Evolutionary conservation across 1,140 invertebrate species (phyloP).

Genomic region (Helicorthomorpha holstii): DNA sequence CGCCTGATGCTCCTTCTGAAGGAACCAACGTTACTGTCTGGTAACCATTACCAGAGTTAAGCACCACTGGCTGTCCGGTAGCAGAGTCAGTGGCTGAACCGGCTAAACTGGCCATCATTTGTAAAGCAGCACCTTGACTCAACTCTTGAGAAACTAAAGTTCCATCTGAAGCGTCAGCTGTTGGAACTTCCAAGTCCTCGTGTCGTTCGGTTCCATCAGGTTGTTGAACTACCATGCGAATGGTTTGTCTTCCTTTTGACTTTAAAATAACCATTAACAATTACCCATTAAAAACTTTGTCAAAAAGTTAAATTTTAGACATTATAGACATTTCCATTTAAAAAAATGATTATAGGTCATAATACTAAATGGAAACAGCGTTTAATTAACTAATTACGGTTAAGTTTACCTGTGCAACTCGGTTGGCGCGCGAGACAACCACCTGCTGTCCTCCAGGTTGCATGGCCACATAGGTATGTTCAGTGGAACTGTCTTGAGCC

Average conservation of each 20-base stretch:
- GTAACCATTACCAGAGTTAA: conserved; percentile 34
- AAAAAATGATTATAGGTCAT: too few species aligned
- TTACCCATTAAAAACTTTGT: too few species aligned
- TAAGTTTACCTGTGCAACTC: not conserved
- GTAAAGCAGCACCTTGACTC: conserved; percentile 12
- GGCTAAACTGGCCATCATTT: conserved; percentile 22
- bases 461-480: conserved; percentile 6
- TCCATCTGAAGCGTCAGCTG: not conserved
- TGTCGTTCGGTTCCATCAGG: not conserved
- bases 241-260: not conserved
- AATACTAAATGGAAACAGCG: too few species aligned
- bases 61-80: conserved; percentile 25
- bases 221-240: conserved; percentile 4
- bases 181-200: not conserved
- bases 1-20: conserved; percentile 53
- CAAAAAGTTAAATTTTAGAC: too few species aligned
- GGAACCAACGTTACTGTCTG: conserved; percentile 75
- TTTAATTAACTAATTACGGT: conserved; percentile 2
- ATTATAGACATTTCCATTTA: too few species aligned
- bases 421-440: conserved; percentile 2
- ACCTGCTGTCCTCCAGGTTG: conserved; percentile 5
- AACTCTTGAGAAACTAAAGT: conserved; percentile 13
- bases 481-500: not conserved
- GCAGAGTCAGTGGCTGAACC: conserved; percentile 13
- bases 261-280: too few species aligned